Conservation (phyloP, 2,888 invertebrate species). For the Mayetiola destructor region DNA sequence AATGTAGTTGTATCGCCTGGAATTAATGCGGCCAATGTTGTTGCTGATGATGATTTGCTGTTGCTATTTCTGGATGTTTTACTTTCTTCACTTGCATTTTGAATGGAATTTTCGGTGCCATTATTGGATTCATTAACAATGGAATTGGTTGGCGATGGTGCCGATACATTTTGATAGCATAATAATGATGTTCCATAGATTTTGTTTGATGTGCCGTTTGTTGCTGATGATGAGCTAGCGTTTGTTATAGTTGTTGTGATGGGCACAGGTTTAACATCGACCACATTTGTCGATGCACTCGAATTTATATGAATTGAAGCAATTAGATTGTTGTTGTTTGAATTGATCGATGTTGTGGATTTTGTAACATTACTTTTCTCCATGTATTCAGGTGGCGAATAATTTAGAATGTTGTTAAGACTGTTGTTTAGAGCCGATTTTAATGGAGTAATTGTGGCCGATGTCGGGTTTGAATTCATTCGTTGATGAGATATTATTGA, state of each 20-base stretch:
- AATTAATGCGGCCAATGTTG: background rate
- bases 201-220: background rate
- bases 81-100: background rate
- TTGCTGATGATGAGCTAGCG: background rate
- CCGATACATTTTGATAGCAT: conserved; percentile 9
- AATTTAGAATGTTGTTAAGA: conserved; percentile 3
- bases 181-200: conserved; percentile 1
- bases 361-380: conserved; percentile 5
- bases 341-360: background rate
- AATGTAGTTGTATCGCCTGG: conserved; percentile 25
- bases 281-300: background rate
- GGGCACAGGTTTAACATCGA: no score
- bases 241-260: no score
- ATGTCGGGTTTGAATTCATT: background rate
- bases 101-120: background rate
- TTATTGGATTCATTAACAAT: background rate
- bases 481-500: no score
- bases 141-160: conserved; percentile 17
- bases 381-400: conserved; percentile 1
- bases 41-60: conserved; percentile 1
- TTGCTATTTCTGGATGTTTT: background rate
- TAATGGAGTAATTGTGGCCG: background rate
- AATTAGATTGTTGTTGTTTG: background rate
- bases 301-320: background rate
- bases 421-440: background rate